phyloP scores from a whole-genome alignment of 2,888 invertebrate genomes.

The Habroteleia sp. region DNA sequence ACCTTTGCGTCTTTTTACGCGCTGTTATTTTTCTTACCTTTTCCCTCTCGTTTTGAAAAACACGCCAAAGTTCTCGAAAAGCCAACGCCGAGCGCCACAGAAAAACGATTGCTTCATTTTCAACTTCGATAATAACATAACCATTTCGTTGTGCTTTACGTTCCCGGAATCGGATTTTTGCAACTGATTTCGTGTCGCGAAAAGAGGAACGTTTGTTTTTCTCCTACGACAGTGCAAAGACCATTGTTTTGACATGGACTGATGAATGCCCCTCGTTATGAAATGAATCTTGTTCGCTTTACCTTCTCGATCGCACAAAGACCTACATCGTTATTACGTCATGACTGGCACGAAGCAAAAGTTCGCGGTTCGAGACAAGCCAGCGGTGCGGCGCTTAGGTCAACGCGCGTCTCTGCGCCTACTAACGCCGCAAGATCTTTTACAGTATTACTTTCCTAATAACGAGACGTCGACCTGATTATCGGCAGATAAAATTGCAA shows the following conservation, averaged over 20 bases:
- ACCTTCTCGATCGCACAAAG: constrained; percentile 48
- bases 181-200: constrained; percentile 4
- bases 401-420: constrained; percentile 32
- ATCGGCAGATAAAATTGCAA: not conserved
- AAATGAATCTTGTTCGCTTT: constrained; percentile 46
- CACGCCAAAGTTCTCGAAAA: too few species aligned
- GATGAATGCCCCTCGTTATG: constrained; percentile 33
- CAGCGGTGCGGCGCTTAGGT: constrained; percentile 28
- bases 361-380: constrained; percentile 49
- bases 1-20: too few species aligned
- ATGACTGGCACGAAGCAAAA: constrained; percentile 53
- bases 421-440: constrained; percentile 13
- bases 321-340: constrained; percentile 50
- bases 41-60: too few species aligned
- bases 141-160: not conserved
- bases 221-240: not conserved
- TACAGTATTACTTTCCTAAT: constrained; percentile 18
- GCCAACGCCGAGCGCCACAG: too few species aligned
- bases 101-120: constrained; percentile 7
- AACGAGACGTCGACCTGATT: constrained; percentile 26
- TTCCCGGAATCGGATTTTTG: constrained; percentile 13
- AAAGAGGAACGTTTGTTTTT: not conserved
- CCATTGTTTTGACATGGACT: not conserved
- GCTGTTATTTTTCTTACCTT: too few species aligned
- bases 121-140: constrained; percentile 1